These are phyloP conservation scores for Plebejus argus DNA, from an alignment of 2,888 invertebrate species.

Conservation along the genomic window DNA sequence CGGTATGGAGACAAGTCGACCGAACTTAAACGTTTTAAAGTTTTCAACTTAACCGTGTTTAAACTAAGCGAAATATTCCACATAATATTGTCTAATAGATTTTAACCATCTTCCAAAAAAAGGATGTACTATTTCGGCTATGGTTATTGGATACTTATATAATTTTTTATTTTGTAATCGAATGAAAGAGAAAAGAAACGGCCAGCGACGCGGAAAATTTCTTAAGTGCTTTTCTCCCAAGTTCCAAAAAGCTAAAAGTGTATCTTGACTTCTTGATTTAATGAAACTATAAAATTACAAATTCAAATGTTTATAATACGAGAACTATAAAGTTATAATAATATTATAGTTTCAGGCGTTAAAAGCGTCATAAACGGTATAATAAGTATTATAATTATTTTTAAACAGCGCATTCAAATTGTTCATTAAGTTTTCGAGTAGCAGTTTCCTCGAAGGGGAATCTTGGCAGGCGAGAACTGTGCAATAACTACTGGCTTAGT, in stretches of 20 bases:
- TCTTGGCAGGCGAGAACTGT: constrained; percentile 36
- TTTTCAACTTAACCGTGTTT: constrained; percentile 3
- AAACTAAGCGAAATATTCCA: neutral
- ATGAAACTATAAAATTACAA: no score
- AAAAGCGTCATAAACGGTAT: constrained; percentile 8
- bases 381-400: constrained; percentile 29
- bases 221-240: no score
- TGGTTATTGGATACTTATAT: no score
- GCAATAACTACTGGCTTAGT: constrained; percentile 34
- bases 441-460: constrained; percentile 52
- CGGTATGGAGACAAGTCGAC: neutral
- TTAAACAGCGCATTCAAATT: constrained; percentile 47
- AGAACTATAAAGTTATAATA: neutral
- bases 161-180: no score
- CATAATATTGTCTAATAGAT: neutral
- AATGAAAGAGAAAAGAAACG: no score
- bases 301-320: no score
- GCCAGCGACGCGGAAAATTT: no score
- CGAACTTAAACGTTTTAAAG: neutral
- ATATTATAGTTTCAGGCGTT: constrained; percentile 4
- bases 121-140: no score
- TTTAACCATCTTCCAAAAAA: no score
- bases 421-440: constrained; percentile 70
- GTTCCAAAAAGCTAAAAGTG: no score
- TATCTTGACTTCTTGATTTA: no score